Conservation (phyloP, 92 coral and sea anemone species). For the Paragorgia papillata region DNA sequence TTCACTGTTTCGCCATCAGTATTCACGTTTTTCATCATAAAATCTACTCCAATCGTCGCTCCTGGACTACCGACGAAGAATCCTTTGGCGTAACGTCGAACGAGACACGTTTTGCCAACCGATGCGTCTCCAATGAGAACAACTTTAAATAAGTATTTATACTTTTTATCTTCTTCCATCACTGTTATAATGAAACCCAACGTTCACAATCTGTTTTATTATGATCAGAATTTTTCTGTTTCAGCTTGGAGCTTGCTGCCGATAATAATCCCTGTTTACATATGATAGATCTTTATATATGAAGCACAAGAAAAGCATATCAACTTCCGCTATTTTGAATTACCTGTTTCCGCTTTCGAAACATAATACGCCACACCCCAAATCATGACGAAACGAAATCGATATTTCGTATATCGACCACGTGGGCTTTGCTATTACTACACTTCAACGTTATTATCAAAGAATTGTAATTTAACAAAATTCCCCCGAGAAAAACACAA, state of each 20-base stretch:
- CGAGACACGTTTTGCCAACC: constrained; percentile 98
- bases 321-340: not conserved
- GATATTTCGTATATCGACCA: too few species aligned
- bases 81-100: constrained; percentile 92
- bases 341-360: not conserved
- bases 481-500: too few species aligned
- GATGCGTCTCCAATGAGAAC: constrained; percentile 99
- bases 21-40: constrained; percentile 90
- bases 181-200: not conserved
- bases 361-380: not conserved
- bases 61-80: constrained; percentile 92
- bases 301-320: not conserved
- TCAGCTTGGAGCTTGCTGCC: not conserved
- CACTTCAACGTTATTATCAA: too few species aligned
- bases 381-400: too few species aligned
- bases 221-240: not conserved
- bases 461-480: too few species aligned
- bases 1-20: constrained; percentile 93
- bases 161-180: constrained; percentile 47
- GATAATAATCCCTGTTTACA: constrained; percentile 4
- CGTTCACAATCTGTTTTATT: not conserved
- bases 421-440: too few species aligned
- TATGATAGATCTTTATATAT: not conserved
- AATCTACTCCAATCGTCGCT: constrained; percentile 98
- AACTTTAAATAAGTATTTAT: constrained; percentile 88